A percentile compares a stretch with the other conserved stretches of the same genome.
These are phyloP conservation scores for Galleria mellonella DNA, from an alignment of 1,140 invertebrate genomes.

Conservation along the genomic window DNA sequence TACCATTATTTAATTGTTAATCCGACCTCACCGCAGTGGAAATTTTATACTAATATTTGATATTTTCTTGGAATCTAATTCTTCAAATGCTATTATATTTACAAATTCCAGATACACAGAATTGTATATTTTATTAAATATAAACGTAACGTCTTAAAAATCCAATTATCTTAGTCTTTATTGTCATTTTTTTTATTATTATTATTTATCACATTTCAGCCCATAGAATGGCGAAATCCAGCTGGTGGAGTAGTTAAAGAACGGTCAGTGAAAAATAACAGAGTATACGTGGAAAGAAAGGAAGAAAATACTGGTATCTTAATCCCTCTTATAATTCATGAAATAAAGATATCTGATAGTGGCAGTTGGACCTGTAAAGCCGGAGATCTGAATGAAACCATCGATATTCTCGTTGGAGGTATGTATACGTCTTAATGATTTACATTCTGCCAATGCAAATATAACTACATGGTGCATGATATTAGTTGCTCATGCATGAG, in stretches of 20 bases:
- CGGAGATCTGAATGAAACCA: slow-evolving; percentile 37
- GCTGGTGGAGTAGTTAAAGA: slow-evolving; percentile 32
- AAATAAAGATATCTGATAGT: slow-evolving; percentile 38
- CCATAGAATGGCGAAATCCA: slow-evolving; percentile 49
- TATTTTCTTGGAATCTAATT: too few species aligned
- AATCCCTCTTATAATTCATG: slow-evolving; percentile 45
- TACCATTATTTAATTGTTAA: too few species aligned
- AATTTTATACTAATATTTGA: too few species aligned
- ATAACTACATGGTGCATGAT: too few species aligned
- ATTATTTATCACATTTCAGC: slow-evolving; percentile 19
- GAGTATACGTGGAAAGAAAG: slow-evolving; percentile 47
- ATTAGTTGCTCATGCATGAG: too few species aligned
- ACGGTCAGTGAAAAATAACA: slow-evolving; percentile 35
- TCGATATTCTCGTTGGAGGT: slow-evolving; percentile 54
- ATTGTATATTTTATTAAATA: too few species aligned
- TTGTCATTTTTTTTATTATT: not conserved
- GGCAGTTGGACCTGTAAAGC: slow-evolving; percentile 62
- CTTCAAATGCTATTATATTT: too few species aligned
- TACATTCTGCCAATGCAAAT: not conserved
- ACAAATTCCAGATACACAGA: too few species aligned
- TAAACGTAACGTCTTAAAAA: too few species aligned
- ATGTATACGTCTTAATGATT: slow-evolving; percentile 13
- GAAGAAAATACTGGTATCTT: slow-evolving; percentile 23
- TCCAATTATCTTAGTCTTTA: not conserved
- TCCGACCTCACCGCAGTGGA: too few species aligned